Base-by-base conservation (phyloP, 2,113 vertebrate species). In the Megaptera novaeangliae region DNA sequence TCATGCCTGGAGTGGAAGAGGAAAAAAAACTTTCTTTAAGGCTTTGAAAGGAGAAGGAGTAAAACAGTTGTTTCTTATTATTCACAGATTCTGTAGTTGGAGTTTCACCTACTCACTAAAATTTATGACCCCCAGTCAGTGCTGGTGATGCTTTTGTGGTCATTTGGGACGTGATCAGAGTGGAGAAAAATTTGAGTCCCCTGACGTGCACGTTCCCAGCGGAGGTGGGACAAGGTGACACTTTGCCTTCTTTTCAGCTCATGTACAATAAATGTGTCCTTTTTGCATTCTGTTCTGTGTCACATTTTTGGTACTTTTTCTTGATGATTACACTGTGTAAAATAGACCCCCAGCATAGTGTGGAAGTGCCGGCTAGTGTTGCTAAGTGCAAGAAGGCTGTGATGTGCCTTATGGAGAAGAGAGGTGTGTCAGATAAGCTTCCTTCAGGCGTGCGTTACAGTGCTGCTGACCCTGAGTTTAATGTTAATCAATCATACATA, bases 141-240 rank as follows among this genome's bases (percentile, higher is more conserved):
- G 14, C 34, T 66, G 8, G 15, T 23, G 52, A 61, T 36, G 59
- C 20, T 82, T 84, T 46, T 61, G 81, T 92, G 77, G 34, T 68
- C 71, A 49, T 29, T 71, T 25, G 10, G 64, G 46, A 64, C 0
- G 3, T n/a, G 6, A 23, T 84, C 5, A 25, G 87, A 63, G 31
- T 31, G 55, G 57, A 8, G 27, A 39, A 52, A 69, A 11, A 13
- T n/a, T 25, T 34, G n/a, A 63, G 64, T 81, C 34, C 2, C 4
- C 4, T 8, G 49, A 21, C 0, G 0, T 8, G 41, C 0, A 9
- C 0, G 10, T 49, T 31, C 2, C 9, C 63, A 8, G 63, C 41
- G 2, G 21, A 85, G 29, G 17, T 13, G 5, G 44, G 41, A 13
- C 1, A 39, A 14, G 52, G 34, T 9, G 4, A 46, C 0, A 0